A percentile compares a stretch with the other conserved stretches of the same genome.
Conservation (phyloP, 2,797 vertebrate species). For the Mastacembelus armatus region DNA sequence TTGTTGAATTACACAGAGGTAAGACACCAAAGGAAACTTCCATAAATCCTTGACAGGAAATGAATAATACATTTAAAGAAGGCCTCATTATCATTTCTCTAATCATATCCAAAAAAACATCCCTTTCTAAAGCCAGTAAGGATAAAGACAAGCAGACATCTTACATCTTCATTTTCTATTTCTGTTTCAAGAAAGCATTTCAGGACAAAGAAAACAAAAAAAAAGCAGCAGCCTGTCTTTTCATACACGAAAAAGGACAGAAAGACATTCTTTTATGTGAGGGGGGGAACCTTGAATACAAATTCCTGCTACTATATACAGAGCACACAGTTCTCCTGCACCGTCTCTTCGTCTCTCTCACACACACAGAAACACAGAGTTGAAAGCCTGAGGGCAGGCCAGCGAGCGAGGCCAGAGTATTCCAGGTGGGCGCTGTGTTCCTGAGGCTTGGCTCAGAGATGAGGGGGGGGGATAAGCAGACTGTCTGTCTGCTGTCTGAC, state of each 20-base stretch:
- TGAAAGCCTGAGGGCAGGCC: conserved; percentile 68
- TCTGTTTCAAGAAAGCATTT: conserved; percentile 40
- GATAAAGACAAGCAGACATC: conserved; percentile 1
- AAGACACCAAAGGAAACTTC: background rate
- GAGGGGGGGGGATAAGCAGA: conserved; percentile 60
- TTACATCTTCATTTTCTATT: conserved; percentile 7
- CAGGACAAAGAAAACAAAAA: conserved; percentile 42
- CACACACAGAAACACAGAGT: conserved; percentile 38
- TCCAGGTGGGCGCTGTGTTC: conserved; percentile 74
- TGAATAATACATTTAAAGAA: background rate
- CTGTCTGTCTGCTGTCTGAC: conserved; percentile 64
- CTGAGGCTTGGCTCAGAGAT: conserved; percentile 70
- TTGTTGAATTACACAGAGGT: background rate
- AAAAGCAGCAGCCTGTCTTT: conserved; percentile 29
- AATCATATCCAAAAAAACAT: conserved; percentile 9
- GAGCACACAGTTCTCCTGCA: conserved; percentile 25
- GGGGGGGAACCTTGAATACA: conserved; percentile 41
- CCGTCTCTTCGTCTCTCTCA: conserved; percentile 8
- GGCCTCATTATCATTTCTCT: background rate
- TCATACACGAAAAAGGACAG: conserved; percentile 50
- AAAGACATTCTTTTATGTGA: conserved; percentile 20
- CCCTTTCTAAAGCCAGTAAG: conserved; percentile 12
- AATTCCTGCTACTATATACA: conserved; percentile 35
- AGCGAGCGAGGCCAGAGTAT: conserved; percentile 72
- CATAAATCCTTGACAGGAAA: conserved; percentile 8